Evolutionary conservation across 2,888 invertebrate genomes (phyloP), one percentile per base, ranked within the genome.

Genomic region (Ariolimax columbianus): DNA sequence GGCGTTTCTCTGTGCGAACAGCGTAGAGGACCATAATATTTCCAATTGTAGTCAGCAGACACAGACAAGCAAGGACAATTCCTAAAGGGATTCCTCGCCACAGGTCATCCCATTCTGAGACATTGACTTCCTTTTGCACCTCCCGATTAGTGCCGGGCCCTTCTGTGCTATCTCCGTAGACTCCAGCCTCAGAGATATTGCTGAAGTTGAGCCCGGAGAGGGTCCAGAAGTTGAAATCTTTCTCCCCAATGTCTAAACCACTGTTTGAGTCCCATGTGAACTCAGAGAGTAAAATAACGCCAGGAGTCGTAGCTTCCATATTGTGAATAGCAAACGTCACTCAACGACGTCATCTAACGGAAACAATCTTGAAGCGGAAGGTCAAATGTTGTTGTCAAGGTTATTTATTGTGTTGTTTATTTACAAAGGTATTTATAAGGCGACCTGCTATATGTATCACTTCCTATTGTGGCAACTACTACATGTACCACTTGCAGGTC

Each of bases 21-120:
- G 95, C 95, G 87, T 95, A 94, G 26, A 95, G 92, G 7, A 95
- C 95, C 92, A 95, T 93, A 4, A 94, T 94, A 87, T 95, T 95
- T 26, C 95, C 95, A 30, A 94, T 91, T 73, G 94, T 92, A 26
- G 95, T 95, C 68, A 94, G 86, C 33, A 95, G 89, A 87, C 94
- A 94, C n/a, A 95, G 90, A 6, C 92, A 86, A 82, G 93, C 93
- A 70, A 95, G 91, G 11, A 93, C 90, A 26, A 94, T 87, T n/a
- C 95, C 95, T 55, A 94, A 86, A 6, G 91, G 91, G 33, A 93
- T 91, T 77, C 91, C 91, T 78, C 89, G 85, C 90, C 90, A 91
- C 83, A 92, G 86, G 55, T 89, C 88, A 55, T 83, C 70, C 36
- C 84, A 84, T 30, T 77, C 77, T 3, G 68, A 66, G 33, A 33